Evolutionary conservation across 2,888 invertebrate species (phyloP), one percentile per base, ranked within the genome.

Genomic region (Rhyacophila evoluta): DNA sequence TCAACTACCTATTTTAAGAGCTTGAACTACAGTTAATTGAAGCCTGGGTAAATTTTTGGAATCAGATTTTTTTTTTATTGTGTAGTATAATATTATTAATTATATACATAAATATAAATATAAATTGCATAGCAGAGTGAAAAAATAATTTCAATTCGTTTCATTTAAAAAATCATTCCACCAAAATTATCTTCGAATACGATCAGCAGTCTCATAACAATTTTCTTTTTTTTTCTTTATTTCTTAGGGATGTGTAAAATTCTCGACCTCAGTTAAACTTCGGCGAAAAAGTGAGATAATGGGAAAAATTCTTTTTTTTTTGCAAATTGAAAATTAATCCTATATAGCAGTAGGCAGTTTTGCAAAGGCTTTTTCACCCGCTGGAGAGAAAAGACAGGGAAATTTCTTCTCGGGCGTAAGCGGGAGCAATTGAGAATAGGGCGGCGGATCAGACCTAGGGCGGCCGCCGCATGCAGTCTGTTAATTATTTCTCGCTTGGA

Each of bases 401-500:
- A 28, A 68, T 36, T 72, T 69, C 41, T 36, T 68, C 68, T 19
- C 28, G 10, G 55, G 55, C 27, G 33, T 38, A 19, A 72, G 55
- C 27, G 67, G 29, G 33, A 19, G 28, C 41, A 28, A 41, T 41
- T 15, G 73, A 38, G 41, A 73, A 19, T n/a, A 38, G 39, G 38
- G 19, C 41, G 28, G 15, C 6, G 10, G 12, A 55, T 55, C 55
- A 55, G 25, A 25, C 15, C 2, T 25, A 38, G 19, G 55, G 55
- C 19, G 55, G 15, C 55, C 25, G 55, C 55, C 38, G 28, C 73
- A 68, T 74, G 73, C 67, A 33, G 74, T 19, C 70, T 78, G 78
- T 78, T 78, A 78, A 78, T 78, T 74, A 78, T 78, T 55, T 27
- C 39, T 38, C 36, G 67, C 38, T 27, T 73, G 12, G 69, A 69